phyloP scores from a whole-genome alignment of 1,140 invertebrate genomes.

The Neoseiulus cucumeris region DNA sequence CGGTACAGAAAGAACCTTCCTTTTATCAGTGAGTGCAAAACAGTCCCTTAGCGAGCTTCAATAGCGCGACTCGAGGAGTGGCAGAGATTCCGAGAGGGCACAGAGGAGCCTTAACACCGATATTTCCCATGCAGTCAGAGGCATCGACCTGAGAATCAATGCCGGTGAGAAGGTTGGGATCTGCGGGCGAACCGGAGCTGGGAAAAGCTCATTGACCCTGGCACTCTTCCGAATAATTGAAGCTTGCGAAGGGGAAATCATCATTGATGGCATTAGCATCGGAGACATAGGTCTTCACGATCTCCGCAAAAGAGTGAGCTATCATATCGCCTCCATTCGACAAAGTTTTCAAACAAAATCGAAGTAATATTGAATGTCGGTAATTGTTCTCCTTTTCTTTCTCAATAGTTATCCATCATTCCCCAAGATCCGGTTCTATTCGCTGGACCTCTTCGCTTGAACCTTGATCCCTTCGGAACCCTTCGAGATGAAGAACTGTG shows the following conservation, averaged over 20 bases:
- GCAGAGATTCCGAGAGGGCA: background rate
- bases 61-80: background rate
- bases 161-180: conserved; percentile 63
- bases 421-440: conserved; percentile 36
- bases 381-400: too few species aligned
- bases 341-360: too few species aligned
- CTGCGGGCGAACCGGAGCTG: conserved; percentile 37
- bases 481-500: conserved; percentile 23
- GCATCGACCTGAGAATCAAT: conserved; percentile 39
- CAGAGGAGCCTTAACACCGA: background rate
- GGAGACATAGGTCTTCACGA: conserved; percentile 12
- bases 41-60: background rate
- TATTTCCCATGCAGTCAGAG: conserved; percentile 15
- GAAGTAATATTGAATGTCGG: too few species aligned
- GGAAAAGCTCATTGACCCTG: conserved; percentile 31
- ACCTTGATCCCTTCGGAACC: conserved; percentile 23
- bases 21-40: background rate
- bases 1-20: conserved; percentile 36
- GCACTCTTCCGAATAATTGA: conserved; percentile 51
- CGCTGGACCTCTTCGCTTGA: conserved; percentile 27
- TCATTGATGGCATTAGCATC: conserved; percentile 61
- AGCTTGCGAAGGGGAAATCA: conserved; percentile 44
- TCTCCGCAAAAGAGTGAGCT: too few species aligned
- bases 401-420: conserved; percentile 36
- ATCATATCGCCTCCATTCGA: too few species aligned